Percentiles rank a stretch among this genome's conserved stretches.
phyloP scores from a whole-genome alignment of 2,888 invertebrate genomes.

The Tetragonula carbonaria region DNA sequence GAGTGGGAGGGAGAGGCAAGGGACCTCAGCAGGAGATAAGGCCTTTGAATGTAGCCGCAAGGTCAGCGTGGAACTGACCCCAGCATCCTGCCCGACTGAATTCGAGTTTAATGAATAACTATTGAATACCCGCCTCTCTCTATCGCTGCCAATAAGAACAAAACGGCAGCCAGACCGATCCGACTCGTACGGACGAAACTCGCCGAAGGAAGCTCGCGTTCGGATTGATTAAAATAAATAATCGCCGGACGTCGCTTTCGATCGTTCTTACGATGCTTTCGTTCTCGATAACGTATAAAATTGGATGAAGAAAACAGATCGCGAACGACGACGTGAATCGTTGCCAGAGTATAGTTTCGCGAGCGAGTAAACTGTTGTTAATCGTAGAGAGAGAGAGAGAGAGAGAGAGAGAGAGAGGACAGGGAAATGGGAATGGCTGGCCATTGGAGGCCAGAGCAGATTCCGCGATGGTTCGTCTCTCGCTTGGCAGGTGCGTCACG shows the following conservation, averaged over 20 bases:
- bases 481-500: slow-evolving; percentile 56
- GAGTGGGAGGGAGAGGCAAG: slow-evolving; percentile 22
- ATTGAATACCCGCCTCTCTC: slow-evolving; percentile 82
- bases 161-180: slow-evolving; percentile 39
- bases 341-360: neutral
- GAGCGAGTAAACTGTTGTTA: too few species aligned
- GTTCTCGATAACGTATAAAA: neutral
- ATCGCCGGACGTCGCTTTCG: slow-evolving; percentile 36
- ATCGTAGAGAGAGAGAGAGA: too few species aligned
- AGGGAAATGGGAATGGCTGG: too few species aligned
- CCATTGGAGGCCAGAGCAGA: neutral
- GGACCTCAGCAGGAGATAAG: slow-evolving; percentile 78
- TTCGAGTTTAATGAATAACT: slow-evolving; percentile 83
- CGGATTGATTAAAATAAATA: slow-evolving; percentile 66
- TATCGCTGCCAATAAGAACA: slow-evolving; percentile 77
- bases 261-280: neutral
- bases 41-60: slow-evolving; percentile 82
- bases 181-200: slow-evolving; percentile 3
- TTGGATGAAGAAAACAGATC: neutral
- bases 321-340: neutral
- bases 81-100: slow-evolving; percentile 81
- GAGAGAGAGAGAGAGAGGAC: neutral
- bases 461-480: neutral
- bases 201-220: slow-evolving; percentile 60
- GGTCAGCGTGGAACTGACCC: slow-evolving; percentile 81